Evolutionary conservation across 2,888 invertebrate genomes (phyloP).

Genomic region (Ommatoiulus sabulosus): DNA sequence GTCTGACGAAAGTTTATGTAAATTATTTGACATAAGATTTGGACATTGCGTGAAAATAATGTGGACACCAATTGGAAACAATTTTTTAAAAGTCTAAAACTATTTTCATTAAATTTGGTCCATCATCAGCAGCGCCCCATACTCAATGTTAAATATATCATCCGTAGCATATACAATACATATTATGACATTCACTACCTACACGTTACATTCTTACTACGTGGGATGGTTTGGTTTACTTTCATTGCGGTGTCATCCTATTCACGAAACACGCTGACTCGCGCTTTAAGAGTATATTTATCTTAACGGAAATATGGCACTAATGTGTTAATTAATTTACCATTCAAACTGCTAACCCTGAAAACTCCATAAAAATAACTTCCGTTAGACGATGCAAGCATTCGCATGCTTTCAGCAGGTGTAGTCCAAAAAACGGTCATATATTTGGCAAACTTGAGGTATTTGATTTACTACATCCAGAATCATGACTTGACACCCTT

Average conservation of each 20-base stretch:
- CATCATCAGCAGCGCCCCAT: too few relatives aligned
- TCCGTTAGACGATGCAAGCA: neutral
- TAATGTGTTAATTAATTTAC: conserved; percentile 16
- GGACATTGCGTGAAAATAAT: too few relatives aligned
- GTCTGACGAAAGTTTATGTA: too few relatives aligned
- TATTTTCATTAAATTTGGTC: too few relatives aligned
- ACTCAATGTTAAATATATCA: too few relatives aligned
- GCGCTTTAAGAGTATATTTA: neutral
- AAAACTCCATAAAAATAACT: neutral
- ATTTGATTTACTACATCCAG: conserved; percentile 11
- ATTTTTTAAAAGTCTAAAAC: too few relatives aligned
- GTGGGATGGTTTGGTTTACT: neutral
- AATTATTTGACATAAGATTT: too few relatives aligned
- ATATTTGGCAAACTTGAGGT: neutral
- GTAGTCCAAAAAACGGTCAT: neutral
- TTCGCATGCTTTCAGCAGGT: neutral
- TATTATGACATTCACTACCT: neutral
- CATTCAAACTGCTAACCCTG: neutral
- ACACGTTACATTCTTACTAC: neutral
- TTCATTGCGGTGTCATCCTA: neutral
- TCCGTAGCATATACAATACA: too few relatives aligned
- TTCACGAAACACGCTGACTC: neutral
- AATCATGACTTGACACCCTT: conserved; percentile 24
- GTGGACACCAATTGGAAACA: too few relatives aligned
- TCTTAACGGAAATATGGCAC: neutral